Percentiles rank a stretch among this genome's conserved stretches.
phyloP scores from a whole-genome alignment of 1,140 invertebrate genomes.

The Anagrus nilaparvatae region DNA sequence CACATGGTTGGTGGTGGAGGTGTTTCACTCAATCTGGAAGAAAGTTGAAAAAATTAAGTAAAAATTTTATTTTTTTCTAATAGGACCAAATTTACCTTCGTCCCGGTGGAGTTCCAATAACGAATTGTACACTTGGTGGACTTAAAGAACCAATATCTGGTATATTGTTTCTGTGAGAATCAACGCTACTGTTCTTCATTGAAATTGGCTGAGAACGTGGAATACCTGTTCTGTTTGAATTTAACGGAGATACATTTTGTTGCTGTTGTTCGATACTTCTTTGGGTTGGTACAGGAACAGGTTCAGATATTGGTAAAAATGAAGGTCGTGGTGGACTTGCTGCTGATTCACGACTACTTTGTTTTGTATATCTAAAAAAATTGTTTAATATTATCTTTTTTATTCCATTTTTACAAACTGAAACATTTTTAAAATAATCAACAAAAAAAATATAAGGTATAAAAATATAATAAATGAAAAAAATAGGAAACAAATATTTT shows the following conservation, averaged over 20 bases:
- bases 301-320: slow-evolving; percentile 58
- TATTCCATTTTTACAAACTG: too few relatives aligned
- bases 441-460: too few relatives aligned
- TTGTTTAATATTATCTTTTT: too few relatives aligned
- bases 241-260: too few relatives aligned
- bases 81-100: slow-evolving; percentile 33
- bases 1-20: slow-evolving; percentile 69
- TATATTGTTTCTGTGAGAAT: slow-evolving; percentile 51
- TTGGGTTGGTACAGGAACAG: slow-evolving; percentile 70
- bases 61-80: neutral
- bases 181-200: slow-evolving; percentile 54
- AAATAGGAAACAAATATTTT: neutral
- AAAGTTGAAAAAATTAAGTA: too few relatives aligned
- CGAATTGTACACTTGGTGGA: slow-evolving; percentile 82
- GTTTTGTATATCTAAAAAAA: slow-evolving; percentile 27
- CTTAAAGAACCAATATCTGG: slow-evolving; percentile 79
- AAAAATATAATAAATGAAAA: slow-evolving; percentile 2
- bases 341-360: slow-evolving; percentile 34
- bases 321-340: slow-evolving; percentile 57
- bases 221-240: too few relatives aligned
- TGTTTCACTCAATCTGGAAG: slow-evolving; percentile 47
- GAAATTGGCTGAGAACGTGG: slow-evolving; percentile 75
- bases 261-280: slow-evolving; percentile 43
- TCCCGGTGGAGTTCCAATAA: slow-evolving; percentile 78
- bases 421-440: too few relatives aligned